phyloP scores from a whole-genome alignment of 2,888 invertebrate species.

The Lypha dubia region DNA sequence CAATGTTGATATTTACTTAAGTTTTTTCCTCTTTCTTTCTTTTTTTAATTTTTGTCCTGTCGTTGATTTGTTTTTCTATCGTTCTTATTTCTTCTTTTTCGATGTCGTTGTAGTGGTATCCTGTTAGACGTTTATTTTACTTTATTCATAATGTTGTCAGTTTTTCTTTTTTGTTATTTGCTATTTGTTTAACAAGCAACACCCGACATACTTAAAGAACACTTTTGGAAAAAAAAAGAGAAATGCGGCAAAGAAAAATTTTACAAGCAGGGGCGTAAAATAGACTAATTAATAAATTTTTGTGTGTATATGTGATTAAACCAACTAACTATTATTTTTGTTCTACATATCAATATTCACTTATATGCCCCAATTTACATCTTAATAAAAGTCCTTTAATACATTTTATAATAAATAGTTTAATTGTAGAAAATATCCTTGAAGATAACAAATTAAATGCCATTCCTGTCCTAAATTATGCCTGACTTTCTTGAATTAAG shows the following conservation, averaged over 20 bases:
- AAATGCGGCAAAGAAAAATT: slow-evolving; percentile 8
- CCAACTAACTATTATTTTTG: too few species aligned
- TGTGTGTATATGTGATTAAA: too few species aligned
- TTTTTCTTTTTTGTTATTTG: slow-evolving; percentile 10
- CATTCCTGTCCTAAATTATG: too few species aligned
- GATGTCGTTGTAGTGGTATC: slow-evolving; percentile 30
- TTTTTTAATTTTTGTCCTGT: slow-evolving; percentile 2
- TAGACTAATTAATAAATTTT: background rate
- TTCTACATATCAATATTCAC: too few species aligned
- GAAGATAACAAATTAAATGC: too few species aligned
- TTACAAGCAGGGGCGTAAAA: slow-evolving; percentile 31
- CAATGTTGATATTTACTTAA: slow-evolving; percentile 67
- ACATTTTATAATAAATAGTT: too few species aligned
- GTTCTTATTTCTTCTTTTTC: slow-evolving; percentile 1
- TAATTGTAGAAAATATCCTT: too few species aligned
- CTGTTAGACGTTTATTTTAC: slow-evolving; percentile 54
- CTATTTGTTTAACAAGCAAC: slow-evolving; percentile 61
- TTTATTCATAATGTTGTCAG: slow-evolving; percentile 55
- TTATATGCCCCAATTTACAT: too few species aligned
- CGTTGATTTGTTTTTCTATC: background rate
- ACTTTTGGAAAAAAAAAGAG: slow-evolving; percentile 2
- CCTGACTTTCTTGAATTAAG: too few species aligned
- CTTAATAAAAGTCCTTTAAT: too few species aligned
- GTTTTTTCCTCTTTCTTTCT: slow-evolving; percentile 26
- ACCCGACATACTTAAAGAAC: slow-evolving; percentile 20